phyloP scores from a whole-genome alignment of 2,113 vertebrate species.

The Aramus guarauna region DNA sequence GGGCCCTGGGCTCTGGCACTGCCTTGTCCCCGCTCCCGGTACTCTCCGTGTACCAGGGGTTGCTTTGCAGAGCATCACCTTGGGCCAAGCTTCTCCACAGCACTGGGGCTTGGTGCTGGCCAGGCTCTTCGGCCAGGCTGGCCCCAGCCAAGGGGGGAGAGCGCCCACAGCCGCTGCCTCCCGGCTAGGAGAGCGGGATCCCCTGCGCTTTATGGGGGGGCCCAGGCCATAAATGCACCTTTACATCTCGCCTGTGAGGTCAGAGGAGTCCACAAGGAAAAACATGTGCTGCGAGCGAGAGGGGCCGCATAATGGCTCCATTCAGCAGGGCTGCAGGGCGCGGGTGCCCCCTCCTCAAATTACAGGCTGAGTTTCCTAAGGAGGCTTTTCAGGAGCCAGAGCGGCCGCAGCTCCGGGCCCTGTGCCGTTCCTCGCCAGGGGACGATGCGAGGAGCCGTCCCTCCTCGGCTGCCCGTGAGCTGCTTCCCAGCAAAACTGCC shows the following conservation, averaged over 20 bases:
- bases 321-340: conserved; percentile 46
- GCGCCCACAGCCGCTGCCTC: neutral
- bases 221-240: conserved; percentile 46
- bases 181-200: neutral
- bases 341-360: conserved; percentile 64
- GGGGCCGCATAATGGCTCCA: conserved; percentile 48
- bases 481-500: neutral
- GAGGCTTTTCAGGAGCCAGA: neutral
- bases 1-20: neutral
- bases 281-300: conserved; percentile 11
- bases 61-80: neutral
- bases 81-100: neutral
- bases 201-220: neutral
- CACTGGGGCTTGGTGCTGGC: rapidly evolving
- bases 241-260: conserved; percentile 33
- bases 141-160: neutral
- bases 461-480: rapidly evolving
- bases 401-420: neutral
- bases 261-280: conserved; percentile 33
- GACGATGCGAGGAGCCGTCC: neutral
- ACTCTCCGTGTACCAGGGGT: neutral
- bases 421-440: neutral
- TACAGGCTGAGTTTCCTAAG: conserved; percentile 39
- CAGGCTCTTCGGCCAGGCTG: neutral
- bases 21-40: rapidly evolving